Evolutionary conservation across 2,797 vertebrate species (phyloP), one percentile per base, ranked within the genome.

Genomic region (Microcaecilia unicolor): DNA sequence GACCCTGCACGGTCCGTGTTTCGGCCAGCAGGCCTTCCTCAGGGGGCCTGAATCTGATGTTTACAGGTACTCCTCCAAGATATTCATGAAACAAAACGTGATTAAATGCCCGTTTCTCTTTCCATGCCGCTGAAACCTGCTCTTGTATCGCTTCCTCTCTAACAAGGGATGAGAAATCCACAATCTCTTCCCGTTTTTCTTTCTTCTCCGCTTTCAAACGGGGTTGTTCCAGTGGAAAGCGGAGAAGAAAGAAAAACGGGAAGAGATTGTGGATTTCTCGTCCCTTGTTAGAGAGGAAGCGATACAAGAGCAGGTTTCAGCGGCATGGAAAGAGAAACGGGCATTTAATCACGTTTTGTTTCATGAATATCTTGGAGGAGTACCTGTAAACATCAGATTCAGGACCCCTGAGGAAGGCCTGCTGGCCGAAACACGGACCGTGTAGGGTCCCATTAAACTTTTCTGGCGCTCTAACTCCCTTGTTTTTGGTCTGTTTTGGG

Each of bases 121-220:
- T 71, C 92, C 90, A 95, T 8, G 87, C 85, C 33, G 74, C 77
- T 35, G 58, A 76, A 67, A 83, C 69, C 2, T 52, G 62, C 28
- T 48, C 70, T 61, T 62, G 83, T 57, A 86, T 57, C 21, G 20
- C 48, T 28, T 69, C 60, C 18, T 90, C 80, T 15, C 32, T 37
- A 4, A 94, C 11, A 3, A 59, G 57, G 1, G 55, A 27, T 5
- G 74, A 70, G 5, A 98, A 70, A 10, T 74, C 50, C 0, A 70
- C 74, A 0, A 23, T 11, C 18, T 53, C 56, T 6, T 61, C 81
- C 12, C 74, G 56, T 29, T 60, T 86, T 29, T 58, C 76, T 17
- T 65, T 86, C 64, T 76, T 80, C 7, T 44, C 15, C 20, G 4
- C n/a, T 2, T 4, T 8, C 13, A 28, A 41, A 2, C 7, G 5